Evolutionary conservation across 2,797 vertebrate species (phyloP), one percentile per base, ranked within the genome.

Genomic region (Kryptolebias ocellatus): DNA sequence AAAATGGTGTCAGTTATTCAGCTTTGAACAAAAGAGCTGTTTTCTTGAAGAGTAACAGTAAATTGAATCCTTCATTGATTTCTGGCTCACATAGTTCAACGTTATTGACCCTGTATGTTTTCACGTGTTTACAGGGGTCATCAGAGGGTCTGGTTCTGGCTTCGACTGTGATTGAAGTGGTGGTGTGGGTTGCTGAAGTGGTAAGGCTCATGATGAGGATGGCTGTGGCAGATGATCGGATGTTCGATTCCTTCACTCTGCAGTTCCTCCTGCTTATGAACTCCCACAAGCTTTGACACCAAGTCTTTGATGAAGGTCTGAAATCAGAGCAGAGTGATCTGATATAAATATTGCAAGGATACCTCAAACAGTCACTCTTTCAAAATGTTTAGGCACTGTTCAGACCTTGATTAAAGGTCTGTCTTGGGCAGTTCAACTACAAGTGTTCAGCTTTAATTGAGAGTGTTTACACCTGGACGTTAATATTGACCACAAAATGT

Each of bases 181-280:
- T 72, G 80, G 8, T 77, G 80, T 0, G 80, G 83, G 74, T 72
- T 83, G 79, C 85, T 86, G 46, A 92, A 92, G 73, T 89, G 90
- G 79, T 93, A 93, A 7, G 90, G 90, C 82, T 93, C 91, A 1
- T 93, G 89, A 61, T 91, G 93, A 64, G 90, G 80, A 81, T 92
- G 91, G 74, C 85, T 87, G 78, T 93, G 91, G 44, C 67, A 74
- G 78, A 92, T 80, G 83, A 84, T 71, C 0, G 91, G 92, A 70
- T 94, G 93, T 67, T 89, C 92, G 14, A 93, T 81, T 78, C 93
- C 92, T 67, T 92, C 79, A 1, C 80, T 93, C 86, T 93, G 92
- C 60, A 94, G 87, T 50, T 92, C 90, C 1, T 93, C 89, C 80
- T 94, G 86, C 78, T 93, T 94, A 1, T 91, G 90, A 28, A 93